A percentile compares a stretch with the other conserved stretches of the same genome.
Evolutionary conservation across 1,140 invertebrate genomes (phyloP).

Genomic region (Drosophila chauvacae): DNA sequence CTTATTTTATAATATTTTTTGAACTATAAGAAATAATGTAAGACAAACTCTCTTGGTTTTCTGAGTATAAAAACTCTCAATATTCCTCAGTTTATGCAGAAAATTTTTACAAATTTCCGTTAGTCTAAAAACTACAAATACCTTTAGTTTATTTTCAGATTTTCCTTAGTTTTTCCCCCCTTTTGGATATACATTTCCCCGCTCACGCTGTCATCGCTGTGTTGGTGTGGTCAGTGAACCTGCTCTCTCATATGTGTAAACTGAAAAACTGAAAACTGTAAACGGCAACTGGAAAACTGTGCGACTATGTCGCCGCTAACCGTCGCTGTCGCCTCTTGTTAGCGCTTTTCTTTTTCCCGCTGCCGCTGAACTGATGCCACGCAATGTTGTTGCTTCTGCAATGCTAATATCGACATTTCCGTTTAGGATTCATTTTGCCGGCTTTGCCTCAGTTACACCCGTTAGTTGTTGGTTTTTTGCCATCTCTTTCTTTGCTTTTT

Average conservation of each 20-base stretch:
- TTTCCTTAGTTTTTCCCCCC: background rate
- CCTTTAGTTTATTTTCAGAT: background rate
- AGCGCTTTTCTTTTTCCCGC: slow-evolving; percentile 33
- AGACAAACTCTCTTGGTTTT: background rate
- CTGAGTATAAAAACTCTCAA: too few species aligned
- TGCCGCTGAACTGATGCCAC: slow-evolving; percentile 6
- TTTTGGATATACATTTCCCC: background rate
- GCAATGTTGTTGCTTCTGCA: slow-evolving; percentile 45
- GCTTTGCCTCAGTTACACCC: slow-evolving; percentile 25
- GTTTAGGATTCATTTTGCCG: slow-evolving; percentile 81
- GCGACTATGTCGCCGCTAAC: slow-evolving; percentile 63
- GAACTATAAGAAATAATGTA: too few species aligned
- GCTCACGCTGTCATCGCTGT: slow-evolving; percentile 48
- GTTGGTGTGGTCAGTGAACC: slow-evolving; percentile 69
- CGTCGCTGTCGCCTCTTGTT: slow-evolving; percentile 53
- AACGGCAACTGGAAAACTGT: slow-evolving; percentile 60
- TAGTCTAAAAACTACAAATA: background rate
- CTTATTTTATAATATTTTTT: background rate
- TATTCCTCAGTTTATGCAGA: background rate
- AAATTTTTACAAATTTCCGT: background rate
- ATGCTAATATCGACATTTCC: slow-evolving; percentile 82
- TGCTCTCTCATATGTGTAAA: slow-evolving; percentile 57
- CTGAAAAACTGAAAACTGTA: slow-evolving; percentile 54
- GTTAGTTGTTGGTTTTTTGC: slow-evolving; percentile 63
- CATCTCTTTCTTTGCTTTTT: slow-evolving; percentile 7